Conservation (phyloP, 2,797 vertebrate genomes). For the Atherinosoma microstoma region DNA sequence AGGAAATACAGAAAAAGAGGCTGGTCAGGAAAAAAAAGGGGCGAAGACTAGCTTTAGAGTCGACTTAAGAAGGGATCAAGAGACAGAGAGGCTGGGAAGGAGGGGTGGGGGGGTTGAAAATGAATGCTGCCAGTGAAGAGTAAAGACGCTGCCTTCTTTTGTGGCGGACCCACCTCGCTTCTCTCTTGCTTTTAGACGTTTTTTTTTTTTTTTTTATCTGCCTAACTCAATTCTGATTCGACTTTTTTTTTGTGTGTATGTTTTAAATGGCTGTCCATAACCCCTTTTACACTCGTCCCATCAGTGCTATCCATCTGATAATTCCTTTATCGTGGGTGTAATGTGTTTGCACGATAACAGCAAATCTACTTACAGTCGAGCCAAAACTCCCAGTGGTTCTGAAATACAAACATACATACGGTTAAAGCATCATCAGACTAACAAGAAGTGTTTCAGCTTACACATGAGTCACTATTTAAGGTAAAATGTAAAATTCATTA, state of each 20-base stretch:
- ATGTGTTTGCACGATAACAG: constrained; percentile 26
- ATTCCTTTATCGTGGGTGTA: constrained; percentile 43
- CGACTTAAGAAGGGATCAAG: constrained; percentile 50
- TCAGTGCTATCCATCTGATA: constrained; percentile 46
- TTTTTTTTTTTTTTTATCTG: constrained; percentile 10
- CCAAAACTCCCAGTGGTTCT: constrained; percentile 19
- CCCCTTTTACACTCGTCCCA: constrained; percentile 32
- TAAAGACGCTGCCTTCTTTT: constrained; percentile 36
- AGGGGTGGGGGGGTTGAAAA: constrained; percentile 6
- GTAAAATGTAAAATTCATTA: neutral
- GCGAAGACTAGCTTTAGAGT: constrained; percentile 53
- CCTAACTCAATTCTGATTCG: constrained; percentile 42
- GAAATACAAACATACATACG: constrained; percentile 14
- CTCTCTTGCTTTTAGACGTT: constrained; percentile 35
- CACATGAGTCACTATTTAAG: neutral
- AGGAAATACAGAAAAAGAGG: constrained; percentile 72
- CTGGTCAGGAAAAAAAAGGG: constrained; percentile 62
- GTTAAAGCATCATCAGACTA: neutral
- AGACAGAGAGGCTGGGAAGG: constrained; percentile 17
- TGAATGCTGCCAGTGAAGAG: constrained; percentile 21
- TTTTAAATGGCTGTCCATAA: constrained; percentile 30
- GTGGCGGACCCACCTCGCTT: constrained; percentile 21
- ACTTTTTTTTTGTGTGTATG: constrained; percentile 27
- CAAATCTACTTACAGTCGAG: constrained; percentile 35
- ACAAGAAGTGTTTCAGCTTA: neutral